Percentiles rank a stretch among this genome's conserved stretches.
Conservation (phyloP, 2,888 invertebrate genomes). For the Ophion ventricosus region DNA sequence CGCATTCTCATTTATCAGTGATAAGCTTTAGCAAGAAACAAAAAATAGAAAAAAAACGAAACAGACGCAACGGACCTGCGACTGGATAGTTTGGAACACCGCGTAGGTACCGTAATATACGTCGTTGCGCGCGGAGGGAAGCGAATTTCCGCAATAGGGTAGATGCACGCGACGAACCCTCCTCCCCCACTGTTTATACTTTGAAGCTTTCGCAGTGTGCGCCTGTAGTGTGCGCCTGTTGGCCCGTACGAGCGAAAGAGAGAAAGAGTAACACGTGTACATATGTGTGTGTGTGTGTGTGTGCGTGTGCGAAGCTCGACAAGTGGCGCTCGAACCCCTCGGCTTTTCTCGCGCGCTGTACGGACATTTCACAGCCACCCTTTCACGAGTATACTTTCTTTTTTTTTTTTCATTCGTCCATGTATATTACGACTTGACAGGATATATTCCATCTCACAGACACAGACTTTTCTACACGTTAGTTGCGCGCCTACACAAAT, state of each 20-base stretch:
- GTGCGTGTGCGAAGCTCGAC: conserved; percentile 66
- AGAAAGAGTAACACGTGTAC: not conserved
- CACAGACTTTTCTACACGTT: conserved; percentile 12
- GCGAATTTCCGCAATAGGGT: conserved; percentile 14
- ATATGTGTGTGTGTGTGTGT: not conserved
- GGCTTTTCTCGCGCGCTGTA: conserved; percentile 33
- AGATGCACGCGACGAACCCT: conserved; percentile 52
- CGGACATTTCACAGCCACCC: conserved; percentile 44
- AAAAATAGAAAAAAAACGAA: not conserved
- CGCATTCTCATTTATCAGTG: conserved; percentile 70
- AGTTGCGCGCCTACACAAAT: conserved; percentile 15
- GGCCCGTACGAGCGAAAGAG: not conserved
- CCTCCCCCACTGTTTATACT: conserved; percentile 42
- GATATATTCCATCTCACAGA: conserved; percentile 21
- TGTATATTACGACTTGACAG: conserved; percentile 26
- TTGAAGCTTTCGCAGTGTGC: not conserved
- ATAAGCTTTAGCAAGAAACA: not conserved
- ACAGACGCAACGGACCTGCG: too few species aligned
- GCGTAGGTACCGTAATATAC: too few species aligned
- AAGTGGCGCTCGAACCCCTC: conserved; percentile 65
- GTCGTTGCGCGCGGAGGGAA: not conserved
- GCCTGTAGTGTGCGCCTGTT: too few species aligned
- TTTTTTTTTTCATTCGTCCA: conserved; percentile 1
- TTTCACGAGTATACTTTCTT: conserved; percentile 36
- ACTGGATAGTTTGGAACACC: too few species aligned